Conservation (phyloP, 1,140 invertebrate genomes). For the Colletes gigas region DNA sequence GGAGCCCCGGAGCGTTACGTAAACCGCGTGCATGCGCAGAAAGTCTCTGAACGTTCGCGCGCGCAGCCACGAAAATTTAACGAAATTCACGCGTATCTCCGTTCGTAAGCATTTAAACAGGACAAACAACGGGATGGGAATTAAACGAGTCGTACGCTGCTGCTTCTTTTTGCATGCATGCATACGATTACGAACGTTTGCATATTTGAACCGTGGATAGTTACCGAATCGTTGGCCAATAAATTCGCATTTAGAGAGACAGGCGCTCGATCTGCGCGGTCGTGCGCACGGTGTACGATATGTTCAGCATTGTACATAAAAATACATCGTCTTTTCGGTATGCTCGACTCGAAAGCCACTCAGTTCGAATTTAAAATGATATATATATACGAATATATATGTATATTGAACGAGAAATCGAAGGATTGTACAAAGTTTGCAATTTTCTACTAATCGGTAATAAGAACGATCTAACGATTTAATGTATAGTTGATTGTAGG, state of each 20-base stretch:
- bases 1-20: background rate
- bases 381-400: background rate
- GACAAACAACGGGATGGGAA: background rate
- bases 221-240: background rate
- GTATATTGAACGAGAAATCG: background rate
- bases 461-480: background rate
- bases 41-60: background rate
- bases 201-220: too few species aligned
- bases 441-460: conserved; percentile 18
- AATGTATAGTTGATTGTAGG: background rate
- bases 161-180: too few species aligned
- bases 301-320: conserved; percentile 42
- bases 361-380: background rate
- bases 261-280: conserved; percentile 6
- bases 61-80: too few species aligned
- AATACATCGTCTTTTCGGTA: conserved; percentile 12
- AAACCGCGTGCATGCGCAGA: conserved; percentile 1
- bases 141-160: background rate
- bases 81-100: too few species aligned
- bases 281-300: conserved; percentile 2
- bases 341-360: conserved; percentile 37
- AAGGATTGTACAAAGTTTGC: background rate
- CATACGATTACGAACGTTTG: background rate
- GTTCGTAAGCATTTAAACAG: too few species aligned
- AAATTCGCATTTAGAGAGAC: background rate